These are phyloP conservation scores for Rhinolophus sinicus DNA, from an alignment of 2,113 vertebrate genomes.

Conservation along the genomic window DNA sequence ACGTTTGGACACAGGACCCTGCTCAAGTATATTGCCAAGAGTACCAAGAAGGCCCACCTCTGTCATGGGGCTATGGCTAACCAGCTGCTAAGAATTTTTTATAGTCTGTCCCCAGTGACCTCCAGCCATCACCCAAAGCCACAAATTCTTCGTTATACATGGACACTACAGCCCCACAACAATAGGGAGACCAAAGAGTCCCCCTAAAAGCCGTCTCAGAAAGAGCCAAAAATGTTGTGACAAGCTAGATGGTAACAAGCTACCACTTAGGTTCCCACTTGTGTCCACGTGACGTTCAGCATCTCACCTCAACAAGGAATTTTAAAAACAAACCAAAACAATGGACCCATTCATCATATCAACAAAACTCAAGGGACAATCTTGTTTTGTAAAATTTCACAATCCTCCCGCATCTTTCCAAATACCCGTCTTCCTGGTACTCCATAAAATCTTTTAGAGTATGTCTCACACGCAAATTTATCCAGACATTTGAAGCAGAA, in stretches of 20 bases:
- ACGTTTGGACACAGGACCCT: no score
- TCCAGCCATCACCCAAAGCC: neutral
- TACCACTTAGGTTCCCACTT: neutral
- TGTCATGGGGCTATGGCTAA: neutral
- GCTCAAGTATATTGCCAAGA: neutral
- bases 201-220: neutral
- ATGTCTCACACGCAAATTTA: neutral
- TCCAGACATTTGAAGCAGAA: neutral
- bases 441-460: neutral
- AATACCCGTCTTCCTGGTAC: neutral
- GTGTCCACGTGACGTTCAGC: neutral
- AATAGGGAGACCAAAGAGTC: neutral
- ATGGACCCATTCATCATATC: neutral
- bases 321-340: conserved; percentile 9
- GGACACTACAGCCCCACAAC: neutral
- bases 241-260: neutral
- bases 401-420: neutral
- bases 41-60: neutral
- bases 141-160: neutral
- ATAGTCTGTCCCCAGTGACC: neutral
- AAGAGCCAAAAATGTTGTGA: neutral
- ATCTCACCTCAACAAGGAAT: neutral
- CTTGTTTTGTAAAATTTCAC: neutral
- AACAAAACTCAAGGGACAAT: neutral
- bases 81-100: neutral